A percentile compares a stretch with the other conserved stretches of the same genome.
Evolutionary conservation across 1,140 invertebrate genomes (phyloP).

Genomic region (Drosophila aff.): DNA sequence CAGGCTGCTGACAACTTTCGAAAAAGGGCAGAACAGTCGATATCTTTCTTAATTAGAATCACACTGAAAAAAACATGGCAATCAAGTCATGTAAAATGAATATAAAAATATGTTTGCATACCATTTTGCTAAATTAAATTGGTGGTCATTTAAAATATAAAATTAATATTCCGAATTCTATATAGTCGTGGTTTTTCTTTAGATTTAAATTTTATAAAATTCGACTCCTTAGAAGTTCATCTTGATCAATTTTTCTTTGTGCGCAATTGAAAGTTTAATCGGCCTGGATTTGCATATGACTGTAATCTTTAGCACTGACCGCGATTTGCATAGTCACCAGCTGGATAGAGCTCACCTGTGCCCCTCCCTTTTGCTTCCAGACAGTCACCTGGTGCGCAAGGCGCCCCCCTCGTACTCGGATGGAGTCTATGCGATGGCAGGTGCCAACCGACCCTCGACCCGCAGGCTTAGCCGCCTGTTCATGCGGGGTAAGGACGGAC

Average conservation of each 20-base stretch:
- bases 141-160: background rate
- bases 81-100: background rate
- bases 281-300: constrained; percentile 34
- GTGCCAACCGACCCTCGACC: constrained; percentile 94
- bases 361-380: constrained; percentile 86
- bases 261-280: constrained; percentile 4
- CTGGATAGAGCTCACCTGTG: constrained; percentile 7
- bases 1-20: constrained; percentile 56
- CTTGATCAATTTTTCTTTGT: background rate
- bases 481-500: constrained; percentile 95
- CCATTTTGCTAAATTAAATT: background rate
- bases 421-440: constrained; percentile 97
- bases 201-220: background rate
- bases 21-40: constrained; percentile 30
- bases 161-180: background rate
- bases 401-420: constrained; percentile 97
- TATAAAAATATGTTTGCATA: background rate
- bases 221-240: background rate
- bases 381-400: constrained; percentile 95
- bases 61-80: background rate
- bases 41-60: constrained; percentile 20
- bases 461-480: constrained; percentile 94
- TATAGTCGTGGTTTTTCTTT: background rate
- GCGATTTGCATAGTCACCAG: constrained; percentile 38
- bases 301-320: constrained; percentile 9